phyloP scores from a whole-genome alignment of 1,140 invertebrate species.

The Nebria ingens region DNA sequence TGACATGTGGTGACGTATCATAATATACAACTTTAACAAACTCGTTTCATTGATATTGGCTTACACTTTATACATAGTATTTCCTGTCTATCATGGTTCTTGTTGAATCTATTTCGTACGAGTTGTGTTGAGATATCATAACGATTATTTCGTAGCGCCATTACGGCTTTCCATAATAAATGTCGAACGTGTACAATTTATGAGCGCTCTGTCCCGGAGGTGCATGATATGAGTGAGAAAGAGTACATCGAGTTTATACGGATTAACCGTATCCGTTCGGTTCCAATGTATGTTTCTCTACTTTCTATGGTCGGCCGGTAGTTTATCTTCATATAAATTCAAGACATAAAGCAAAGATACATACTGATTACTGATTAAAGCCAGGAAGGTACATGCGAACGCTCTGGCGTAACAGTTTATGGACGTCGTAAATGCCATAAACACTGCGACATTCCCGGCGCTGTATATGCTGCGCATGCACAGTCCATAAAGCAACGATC shows the following conservation, averaged over 20 bases:
- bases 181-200: conserved; percentile 25
- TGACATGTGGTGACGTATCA: no score
- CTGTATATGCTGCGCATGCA: conserved; percentile 18
- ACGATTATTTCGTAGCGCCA: conserved; percentile 24
- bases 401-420: conserved; percentile 25
- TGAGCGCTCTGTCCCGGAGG: conserved; percentile 20
- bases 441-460: conserved; percentile 23
- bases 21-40: no score
- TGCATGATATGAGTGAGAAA: background rate
- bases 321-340: conserved; percentile 28
- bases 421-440: conserved; percentile 28
- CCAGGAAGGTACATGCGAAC: conserved; percentile 24
- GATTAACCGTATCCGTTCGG: no score
- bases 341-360: conserved; percentile 30
- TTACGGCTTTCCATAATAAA: conserved; percentile 28
- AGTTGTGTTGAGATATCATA: conserved; percentile 17
- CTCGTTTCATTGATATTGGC: no score
- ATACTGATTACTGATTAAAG: conserved; percentile 32
- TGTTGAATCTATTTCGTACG: no score
- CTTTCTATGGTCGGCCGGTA: conserved; percentile 23
- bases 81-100: no score
- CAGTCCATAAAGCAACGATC: conserved; percentile 16
- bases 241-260: background rate
- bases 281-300: conserved; percentile 13
- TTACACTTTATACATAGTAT: no score